Conservation (phyloP, 1,140 invertebrate genomes). For the Ericerus pela region DNA sequence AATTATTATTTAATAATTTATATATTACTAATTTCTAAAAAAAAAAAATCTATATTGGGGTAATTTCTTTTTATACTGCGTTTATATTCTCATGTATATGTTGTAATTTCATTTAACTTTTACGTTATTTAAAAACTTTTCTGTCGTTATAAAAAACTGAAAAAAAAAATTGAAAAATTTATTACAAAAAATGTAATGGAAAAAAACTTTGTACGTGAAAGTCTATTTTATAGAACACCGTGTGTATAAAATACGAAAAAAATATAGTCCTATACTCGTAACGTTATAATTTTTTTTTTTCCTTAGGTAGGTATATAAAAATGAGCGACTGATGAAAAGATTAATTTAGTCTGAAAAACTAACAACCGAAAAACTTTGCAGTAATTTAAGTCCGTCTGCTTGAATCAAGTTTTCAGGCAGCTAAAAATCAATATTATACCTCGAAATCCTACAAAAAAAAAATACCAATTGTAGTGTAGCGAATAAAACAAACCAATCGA, state of each 20-base stretch:
- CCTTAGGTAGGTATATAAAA: not conserved
- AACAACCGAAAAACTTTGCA: no score
- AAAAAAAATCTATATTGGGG: conserved; percentile 6
- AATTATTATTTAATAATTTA: conserved; percentile 7
- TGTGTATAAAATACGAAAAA: conserved; percentile 5
- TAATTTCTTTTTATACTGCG: conserved; percentile 10
- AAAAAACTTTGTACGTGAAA: conserved; percentile 3
- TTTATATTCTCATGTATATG: conserved; percentile 1
- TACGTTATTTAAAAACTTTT: not conserved
- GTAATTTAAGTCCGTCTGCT: no score
- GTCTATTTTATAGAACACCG: conserved; percentile 8
- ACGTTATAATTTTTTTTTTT: not conserved
- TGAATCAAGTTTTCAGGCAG: no score
- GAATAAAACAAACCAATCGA: no score
- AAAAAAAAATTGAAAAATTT: no score
- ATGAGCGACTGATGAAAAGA: no score
- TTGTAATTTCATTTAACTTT: not conserved
- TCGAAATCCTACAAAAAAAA: no score
- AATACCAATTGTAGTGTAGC: no score
- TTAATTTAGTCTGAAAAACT: no score
- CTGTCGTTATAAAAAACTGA: conserved; percentile 2
- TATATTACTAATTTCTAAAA: conserved; percentile 2
- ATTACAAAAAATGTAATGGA: no score
- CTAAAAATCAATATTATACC: no score
- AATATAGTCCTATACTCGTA: not conserved